Percentiles rank a stretch among this genome's conserved stretches.
Conservation (phyloP, 2,888 invertebrate genomes). For the Geotrupes spiniger region DNA sequence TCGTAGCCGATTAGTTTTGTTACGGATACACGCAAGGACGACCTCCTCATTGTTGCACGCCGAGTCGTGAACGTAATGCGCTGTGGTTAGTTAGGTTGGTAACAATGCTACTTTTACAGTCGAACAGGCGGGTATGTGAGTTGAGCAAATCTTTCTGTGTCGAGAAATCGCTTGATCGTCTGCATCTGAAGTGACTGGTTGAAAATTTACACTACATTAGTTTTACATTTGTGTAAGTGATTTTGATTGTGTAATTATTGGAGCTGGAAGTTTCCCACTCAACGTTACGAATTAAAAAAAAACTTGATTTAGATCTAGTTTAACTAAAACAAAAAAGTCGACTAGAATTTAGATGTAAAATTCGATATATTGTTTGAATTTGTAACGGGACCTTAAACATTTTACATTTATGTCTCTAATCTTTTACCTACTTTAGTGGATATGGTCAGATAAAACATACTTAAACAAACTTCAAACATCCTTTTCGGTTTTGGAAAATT, state of each 20-base stretch:
- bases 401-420: no score
- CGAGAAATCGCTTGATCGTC: background rate
- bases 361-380: no score
- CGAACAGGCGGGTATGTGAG: background rate
- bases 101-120: constrained; percentile 11
- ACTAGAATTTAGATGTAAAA: no score
- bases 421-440: no score
- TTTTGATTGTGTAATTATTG: background rate
- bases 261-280: background rate
- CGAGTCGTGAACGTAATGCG: constrained; percentile 9
- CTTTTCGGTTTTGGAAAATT: no score
- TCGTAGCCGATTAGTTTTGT: constrained; percentile 45
- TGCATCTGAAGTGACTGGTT: constrained; percentile 15
- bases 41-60: constrained; percentile 12
- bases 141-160: no score
- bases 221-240: background rate
- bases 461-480: no score
- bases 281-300: background rate
- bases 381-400: no score
- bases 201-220: constrained; percentile 14
- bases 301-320: background rate
- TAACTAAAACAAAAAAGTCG: background rate
- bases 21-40: constrained; percentile 41
- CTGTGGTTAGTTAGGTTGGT: constrained; percentile 19
- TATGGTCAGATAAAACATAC: no score